Evolutionary conservation across 1,140 invertebrate species (phyloP), one percentile per base, ranked within the genome.

Genomic region (Ladona fulva): DNA sequence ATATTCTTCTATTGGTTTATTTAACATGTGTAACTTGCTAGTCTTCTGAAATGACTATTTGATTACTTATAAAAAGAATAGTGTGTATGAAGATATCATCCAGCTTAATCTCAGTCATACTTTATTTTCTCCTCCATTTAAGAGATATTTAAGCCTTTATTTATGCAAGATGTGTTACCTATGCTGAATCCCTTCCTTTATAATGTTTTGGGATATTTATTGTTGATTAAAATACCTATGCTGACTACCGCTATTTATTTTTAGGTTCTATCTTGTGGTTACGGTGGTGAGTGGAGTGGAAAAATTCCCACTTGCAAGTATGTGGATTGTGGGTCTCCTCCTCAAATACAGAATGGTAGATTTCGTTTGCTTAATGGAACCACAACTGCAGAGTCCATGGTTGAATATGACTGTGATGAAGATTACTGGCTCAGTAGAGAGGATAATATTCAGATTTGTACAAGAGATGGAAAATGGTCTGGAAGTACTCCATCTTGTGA

Each of bases 301-400:
- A 92, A 91, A 81, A 88, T 91, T 11, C 93, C 94, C 0, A 89
- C 90, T 7, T 96, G 94, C 83, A 90, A 91, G 83, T 97, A 94
- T 83, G 90, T 97, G 0, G 94, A 97, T 82, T 98, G 96, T 83
- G 94, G 94, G 0, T 89, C 91, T 16, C 94, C 95, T 0, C 90
- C 91, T 0, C 88, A 91, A 76, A 89, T 95, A 1, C 89, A 92
- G 82, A 91, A 94, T 80, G 95, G 95, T 3, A 86, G 87, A 16
- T 91, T 92, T 78, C 85, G 88, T 19, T 84, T 96, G 0, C 82
- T 92, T 0, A 95, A 94, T 81, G 90, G 89, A 24, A 94, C 93
- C 0, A 96, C 94, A 0, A 95, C 92, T 0, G 92, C 93, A 42
- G 90, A 90, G 10, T 93, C 92, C 74, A 83, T 92, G 12, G 90